A percentile compares a stretch with the other conserved stretches of the same genome.
Evolutionary conservation across 2,888 invertebrate genomes (phyloP).

Genomic region (Furcula furcula): DNA sequence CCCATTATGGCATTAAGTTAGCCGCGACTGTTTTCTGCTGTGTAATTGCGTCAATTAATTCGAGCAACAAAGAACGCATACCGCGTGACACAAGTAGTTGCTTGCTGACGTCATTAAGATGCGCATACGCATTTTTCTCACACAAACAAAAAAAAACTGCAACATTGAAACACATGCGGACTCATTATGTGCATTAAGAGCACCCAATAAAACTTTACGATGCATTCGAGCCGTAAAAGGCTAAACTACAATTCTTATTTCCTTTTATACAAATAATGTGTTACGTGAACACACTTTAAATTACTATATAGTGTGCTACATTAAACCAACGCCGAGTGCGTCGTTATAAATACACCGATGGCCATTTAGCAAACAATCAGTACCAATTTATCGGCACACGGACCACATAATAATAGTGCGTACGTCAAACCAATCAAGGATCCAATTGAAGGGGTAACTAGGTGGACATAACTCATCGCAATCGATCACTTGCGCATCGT

Average conservation of each 20-base stretch:
- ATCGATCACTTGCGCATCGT: slow-evolving; percentile 70
- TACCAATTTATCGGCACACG: slow-evolving; percentile 64
- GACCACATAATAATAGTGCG: slow-evolving; percentile 65
- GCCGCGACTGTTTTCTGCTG: slow-evolving; percentile 70
- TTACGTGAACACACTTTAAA: slow-evolving; percentile 27
- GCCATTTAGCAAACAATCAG: slow-evolving; percentile 64
- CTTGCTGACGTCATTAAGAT: slow-evolving; percentile 62
- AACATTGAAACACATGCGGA: slow-evolving; percentile 45
- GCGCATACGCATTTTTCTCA: slow-evolving; percentile 64
- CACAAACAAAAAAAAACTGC: slow-evolving; percentile 46
- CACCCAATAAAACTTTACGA: slow-evolving; percentile 54
- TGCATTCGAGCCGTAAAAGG: slow-evolving; percentile 46
- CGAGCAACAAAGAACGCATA: slow-evolving; percentile 58
- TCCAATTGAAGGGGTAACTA: slow-evolving; percentile 80
- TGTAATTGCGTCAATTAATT: slow-evolving; percentile 75
- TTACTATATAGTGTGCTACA: slow-evolving; percentile 15
- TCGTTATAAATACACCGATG: slow-evolving; percentile 36
- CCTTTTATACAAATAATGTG: slow-evolving; percentile 34
- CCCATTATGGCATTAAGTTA: slow-evolving; percentile 60
- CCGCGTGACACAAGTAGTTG: slow-evolving; percentile 56
- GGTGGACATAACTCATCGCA: slow-evolving; percentile 71
- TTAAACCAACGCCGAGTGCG: slow-evolving; percentile 15
- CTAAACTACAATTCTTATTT: slow-evolving; percentile 39
- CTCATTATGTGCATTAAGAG: slow-evolving; percentile 49
- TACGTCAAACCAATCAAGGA: slow-evolving; percentile 77